Conservation (phyloP, 2,888 invertebrate genomes). For the Odontothrips loti region DNA sequence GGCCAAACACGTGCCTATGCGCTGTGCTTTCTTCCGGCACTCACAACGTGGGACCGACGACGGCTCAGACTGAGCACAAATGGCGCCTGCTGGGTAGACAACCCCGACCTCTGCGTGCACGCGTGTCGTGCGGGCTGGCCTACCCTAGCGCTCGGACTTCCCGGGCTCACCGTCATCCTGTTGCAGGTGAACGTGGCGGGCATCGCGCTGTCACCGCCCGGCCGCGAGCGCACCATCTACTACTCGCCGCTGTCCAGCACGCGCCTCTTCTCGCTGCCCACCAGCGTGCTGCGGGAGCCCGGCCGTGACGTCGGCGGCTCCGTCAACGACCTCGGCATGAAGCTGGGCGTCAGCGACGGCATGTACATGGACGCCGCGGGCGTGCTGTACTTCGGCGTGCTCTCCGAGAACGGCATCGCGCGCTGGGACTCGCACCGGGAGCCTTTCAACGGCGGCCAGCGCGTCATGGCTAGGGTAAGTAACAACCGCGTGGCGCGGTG, state of each 20-base stretch:
- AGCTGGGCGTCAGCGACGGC: constrained; percentile 65
- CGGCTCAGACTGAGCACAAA: no score
- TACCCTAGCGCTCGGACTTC: no score
- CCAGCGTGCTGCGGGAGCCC: constrained; percentile 56
- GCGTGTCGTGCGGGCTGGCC: no score
- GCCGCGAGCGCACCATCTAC: constrained; percentile 52
- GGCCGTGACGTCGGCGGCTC: constrained; percentile 47
- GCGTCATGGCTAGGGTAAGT: constrained; percentile 49
- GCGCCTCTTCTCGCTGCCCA: constrained; percentile 61
- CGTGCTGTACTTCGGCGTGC: constrained; percentile 63
- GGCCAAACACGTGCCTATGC: no score
- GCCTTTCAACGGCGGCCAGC: constrained; percentile 53
- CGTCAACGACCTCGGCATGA: constrained; percentile 58
- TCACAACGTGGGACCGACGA: no score
- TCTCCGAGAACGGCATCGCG: constrained; percentile 64
- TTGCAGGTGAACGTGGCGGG: constrained; percentile 5
- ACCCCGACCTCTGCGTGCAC: no score
- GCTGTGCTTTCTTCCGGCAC: no score
- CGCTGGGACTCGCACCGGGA: constrained; percentile 61
- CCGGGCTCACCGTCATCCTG: no score
- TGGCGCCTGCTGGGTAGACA: no score
- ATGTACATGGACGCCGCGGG: constrained; percentile 71
- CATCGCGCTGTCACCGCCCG: constrained; percentile 45
- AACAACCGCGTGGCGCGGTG: no score
- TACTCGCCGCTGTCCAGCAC: constrained; percentile 66